Evolutionary conservation across 2,113 vertebrate genomes (phyloP).

Genomic region (Entomyzon cyanotis): DNA sequence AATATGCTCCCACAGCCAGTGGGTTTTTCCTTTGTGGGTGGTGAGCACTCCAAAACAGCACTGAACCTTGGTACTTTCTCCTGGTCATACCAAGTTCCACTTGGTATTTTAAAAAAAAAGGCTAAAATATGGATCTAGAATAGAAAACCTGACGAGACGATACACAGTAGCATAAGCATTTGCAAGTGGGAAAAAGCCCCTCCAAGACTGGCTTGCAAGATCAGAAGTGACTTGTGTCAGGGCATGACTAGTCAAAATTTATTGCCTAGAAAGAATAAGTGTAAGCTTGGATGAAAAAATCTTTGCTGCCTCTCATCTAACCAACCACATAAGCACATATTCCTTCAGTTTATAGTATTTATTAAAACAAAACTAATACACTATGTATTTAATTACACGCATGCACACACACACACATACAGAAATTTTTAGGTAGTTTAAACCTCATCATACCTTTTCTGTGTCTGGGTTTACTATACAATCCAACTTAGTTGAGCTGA

Average conservation of each 20-base stretch:
- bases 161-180: neutral
- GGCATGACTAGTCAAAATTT: neutral
- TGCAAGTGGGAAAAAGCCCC: neutral
- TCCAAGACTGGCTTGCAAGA: neutral
- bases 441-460: conserved; percentile 73
- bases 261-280: neutral
- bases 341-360: neutral
- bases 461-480: conserved; percentile 38
- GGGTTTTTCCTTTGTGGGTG: neutral
- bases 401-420: neutral
- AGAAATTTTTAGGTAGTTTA: neutral
- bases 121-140: neutral
- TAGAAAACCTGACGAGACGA: neutral
- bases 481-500: conserved; percentile 52
- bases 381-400: neutral
- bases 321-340: neutral
- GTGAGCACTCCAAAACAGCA: neutral
- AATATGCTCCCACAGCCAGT: neutral
- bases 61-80: neutral
- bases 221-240: neutral
- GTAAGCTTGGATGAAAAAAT: neutral
- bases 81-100: neutral
- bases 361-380: neutral
- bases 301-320: neutral
- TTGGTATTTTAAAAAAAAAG: neutral